Conservation (phyloP, 2,797 vertebrate species). For the Babyrousa celebensis region DNA sequence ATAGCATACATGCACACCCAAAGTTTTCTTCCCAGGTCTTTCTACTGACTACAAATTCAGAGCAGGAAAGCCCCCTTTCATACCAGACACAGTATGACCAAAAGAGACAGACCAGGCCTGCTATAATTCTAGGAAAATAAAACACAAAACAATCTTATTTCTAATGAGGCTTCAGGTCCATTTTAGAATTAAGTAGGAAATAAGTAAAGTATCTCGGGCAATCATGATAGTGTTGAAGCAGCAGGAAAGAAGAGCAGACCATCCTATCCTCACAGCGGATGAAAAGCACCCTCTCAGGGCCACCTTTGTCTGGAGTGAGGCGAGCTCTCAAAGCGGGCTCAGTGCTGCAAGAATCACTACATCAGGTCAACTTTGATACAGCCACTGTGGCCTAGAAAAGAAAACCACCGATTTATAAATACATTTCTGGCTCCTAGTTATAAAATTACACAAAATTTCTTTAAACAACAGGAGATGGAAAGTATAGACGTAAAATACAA, state of each 20-base stretch:
- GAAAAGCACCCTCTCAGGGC: neutral
- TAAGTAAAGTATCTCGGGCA: slow-evolving; percentile 29
- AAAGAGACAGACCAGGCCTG: slow-evolving; percentile 22
- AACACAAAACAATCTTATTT: slow-evolving; percentile 56
- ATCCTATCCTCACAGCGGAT: neutral
- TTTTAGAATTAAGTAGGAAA: slow-evolving; percentile 56
- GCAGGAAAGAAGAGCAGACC: neutral
- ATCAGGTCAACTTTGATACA: slow-evolving; percentile 38
- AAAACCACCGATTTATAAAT: slow-evolving; percentile 44
- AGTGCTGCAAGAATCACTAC: slow-evolving; percentile 44
- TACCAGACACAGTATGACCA: slow-evolving; percentile 49
- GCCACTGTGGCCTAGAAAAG: neutral
- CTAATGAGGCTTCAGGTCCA: slow-evolving; percentile 44
- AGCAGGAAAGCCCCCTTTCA: neutral
- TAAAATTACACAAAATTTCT: slow-evolving; percentile 34
- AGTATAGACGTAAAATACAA: slow-evolving; percentile 16
- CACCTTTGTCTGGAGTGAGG: slow-evolving; percentile 12
- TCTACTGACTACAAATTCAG: slow-evolving; percentile 51
- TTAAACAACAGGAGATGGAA: slow-evolving; percentile 25
- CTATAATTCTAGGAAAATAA: neutral
- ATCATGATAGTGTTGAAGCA: slow-evolving; percentile 47
- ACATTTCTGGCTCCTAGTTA: neutral
- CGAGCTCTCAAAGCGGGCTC: slow-evolving; percentile 23
- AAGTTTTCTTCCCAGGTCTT: slow-evolving; percentile 23
- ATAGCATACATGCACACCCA: neutral